These are phyloP conservation scores for Spatula versicolor DNA, from an alignment of 2,797 vertebrate species.

Conservation along the genomic window DNA sequence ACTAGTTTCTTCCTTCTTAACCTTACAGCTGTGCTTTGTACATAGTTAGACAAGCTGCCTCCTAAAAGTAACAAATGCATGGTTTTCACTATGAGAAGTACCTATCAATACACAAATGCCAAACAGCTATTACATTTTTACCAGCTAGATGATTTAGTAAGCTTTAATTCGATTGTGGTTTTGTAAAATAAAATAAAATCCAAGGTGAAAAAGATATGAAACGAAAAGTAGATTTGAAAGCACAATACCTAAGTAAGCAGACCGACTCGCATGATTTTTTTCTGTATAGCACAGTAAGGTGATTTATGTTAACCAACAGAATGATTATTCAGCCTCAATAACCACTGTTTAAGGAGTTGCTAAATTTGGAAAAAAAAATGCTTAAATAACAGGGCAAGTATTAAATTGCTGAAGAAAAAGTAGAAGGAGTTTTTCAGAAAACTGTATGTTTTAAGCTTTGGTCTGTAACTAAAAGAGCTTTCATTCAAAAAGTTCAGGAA, in stretches of 20 bases:
- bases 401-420: neutral
- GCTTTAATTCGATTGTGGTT: neutral
- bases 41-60: slow-evolving; percentile 34
- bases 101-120: neutral
- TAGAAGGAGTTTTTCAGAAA: neutral
- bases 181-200: neutral
- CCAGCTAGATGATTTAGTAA: neutral
- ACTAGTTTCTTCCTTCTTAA: slow-evolving; percentile 23
- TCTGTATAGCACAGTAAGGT: neutral
- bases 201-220: neutral
- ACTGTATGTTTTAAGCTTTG: neutral
- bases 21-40: neutral
- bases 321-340: slow-evolving; percentile 30
- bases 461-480: neutral
- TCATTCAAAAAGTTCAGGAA: neutral
- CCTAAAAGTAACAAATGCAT: neutral
- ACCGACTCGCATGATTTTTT: neutral
- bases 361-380: neutral
- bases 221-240: neutral
- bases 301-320: neutral
- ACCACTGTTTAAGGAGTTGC: neutral
- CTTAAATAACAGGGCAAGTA: neutral
- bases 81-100: neutral
- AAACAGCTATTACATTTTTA: neutral
- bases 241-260: neutral